These are phyloP conservation scores for Ptilonorhynchus violaceus DNA, from an alignment of 2,113 vertebrate species.

Conservation along the genomic window DNA sequence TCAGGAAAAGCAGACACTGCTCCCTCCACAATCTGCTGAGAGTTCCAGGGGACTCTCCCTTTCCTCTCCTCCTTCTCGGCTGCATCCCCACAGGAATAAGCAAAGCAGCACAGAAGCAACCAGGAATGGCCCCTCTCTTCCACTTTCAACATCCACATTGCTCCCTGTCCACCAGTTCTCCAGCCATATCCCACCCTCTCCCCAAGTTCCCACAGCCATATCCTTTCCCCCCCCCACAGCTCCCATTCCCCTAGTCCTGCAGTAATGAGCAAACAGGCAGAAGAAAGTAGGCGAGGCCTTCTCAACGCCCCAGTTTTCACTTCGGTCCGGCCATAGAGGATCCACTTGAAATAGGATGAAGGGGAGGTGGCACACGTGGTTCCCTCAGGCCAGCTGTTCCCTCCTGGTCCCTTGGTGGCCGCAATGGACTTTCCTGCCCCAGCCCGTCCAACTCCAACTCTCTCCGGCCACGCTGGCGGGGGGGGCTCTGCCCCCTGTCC, in stretches of 20 bases:
- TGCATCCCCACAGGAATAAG: neutral
- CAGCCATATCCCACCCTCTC: neutral
- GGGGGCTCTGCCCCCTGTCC: neutral
- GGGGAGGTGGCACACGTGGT: neutral
- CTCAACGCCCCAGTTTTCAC: neutral
- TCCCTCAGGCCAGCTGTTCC: neutral
- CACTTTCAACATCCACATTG: neutral
- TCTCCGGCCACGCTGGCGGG: neutral
- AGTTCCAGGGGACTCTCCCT: neutral
- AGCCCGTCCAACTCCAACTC: neutral
- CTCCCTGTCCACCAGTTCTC: neutral
- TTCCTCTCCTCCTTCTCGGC: neutral
- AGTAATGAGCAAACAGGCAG: accelerated
- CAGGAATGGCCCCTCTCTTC: neutral
- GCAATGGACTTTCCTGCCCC: neutral
- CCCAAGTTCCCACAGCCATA: neutral
- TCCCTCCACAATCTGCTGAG: neutral
- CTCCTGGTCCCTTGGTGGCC: neutral
- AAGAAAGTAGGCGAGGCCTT: neutral
- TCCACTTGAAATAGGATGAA: neutral
- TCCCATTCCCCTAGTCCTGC: neutral
- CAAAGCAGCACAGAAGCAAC: neutral
- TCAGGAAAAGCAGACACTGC: neutral
- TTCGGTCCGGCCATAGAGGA: neutral
- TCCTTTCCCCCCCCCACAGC: no score